Evolutionary conservation across 2,888 invertebrate species (phyloP), one percentile per base, ranked within the genome.

Genomic region (Philonicus albiceps): DNA sequence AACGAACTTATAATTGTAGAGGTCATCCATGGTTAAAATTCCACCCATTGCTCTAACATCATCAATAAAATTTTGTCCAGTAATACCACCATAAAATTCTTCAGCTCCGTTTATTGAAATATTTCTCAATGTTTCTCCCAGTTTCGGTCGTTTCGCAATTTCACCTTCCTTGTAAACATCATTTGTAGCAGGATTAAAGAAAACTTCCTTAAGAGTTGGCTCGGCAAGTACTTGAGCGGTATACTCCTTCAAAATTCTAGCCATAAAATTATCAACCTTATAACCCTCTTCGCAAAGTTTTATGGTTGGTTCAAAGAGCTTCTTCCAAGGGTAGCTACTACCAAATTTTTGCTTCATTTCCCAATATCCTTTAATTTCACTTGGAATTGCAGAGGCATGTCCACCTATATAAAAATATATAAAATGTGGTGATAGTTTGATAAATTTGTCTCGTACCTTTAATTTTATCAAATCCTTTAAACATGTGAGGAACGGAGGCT

Each of bases 301-400:
- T 75, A 97, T 97, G 0, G 96, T 94, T 0, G 98, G 98, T 88
- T 94, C 92, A 88, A 99, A 95, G 22, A 99, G 93, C 0, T 95
- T 94, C 73, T 92, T 91, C 98, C 98, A 99, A 0, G 94, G 94
- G 81, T 98, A 92, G 13, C 55, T 30, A 87, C 93, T 94, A 0
- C 97, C 97, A 90, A 95, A 97, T 88, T 92, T 93, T 88, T 94
- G 92, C 92, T 97, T 95, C 43, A 97, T 94, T 87, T 93, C 95
- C 94, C 96, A 96, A 91, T 97, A 97, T 1, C 98, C 98, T 86
- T 94, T 93, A n/a, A 98, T 91, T 92, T 98, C 98, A 13, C 98
- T 98, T 0, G 98, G 98, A n/a, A 98, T 96, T 16, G 96, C 98
- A 16, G 96, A 94, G 0, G 97, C 94, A 27, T 3, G 55, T 4